Conservation (phyloP, 1,140 invertebrate genomes). For the Philotrypesis tridentata region DNA sequence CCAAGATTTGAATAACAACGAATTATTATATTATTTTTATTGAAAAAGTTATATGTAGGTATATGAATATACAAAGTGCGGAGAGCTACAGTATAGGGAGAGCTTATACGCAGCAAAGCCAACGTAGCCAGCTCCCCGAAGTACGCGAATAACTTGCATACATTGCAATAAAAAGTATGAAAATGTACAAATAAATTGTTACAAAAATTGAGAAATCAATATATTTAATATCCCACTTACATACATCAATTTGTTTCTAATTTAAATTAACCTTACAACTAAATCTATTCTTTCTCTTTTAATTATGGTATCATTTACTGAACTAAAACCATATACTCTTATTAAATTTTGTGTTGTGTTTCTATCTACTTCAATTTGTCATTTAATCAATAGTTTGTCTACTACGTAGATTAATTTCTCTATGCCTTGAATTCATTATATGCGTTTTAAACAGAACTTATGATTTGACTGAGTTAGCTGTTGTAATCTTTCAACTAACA, state of each 20-base stretch:
- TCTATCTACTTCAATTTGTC: not conserved
- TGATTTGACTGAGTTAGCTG: not conserved
- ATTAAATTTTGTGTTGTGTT: not conserved
- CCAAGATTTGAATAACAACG: too few species aligned
- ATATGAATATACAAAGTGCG: too few species aligned
- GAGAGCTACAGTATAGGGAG: too few species aligned
- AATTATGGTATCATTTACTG: not conserved
- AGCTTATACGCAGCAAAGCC: too few species aligned
- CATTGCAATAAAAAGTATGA: too few species aligned
- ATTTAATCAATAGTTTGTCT: not conserved
- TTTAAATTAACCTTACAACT: not conserved
- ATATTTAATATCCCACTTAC: not conserved
- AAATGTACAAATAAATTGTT: conserved; percentile 21
- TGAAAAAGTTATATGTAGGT: too few species aligned
- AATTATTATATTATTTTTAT: too few species aligned
- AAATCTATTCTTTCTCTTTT: not conserved
- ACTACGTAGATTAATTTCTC: not conserved
- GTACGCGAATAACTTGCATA: too few species aligned
- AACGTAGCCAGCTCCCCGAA: too few species aligned
- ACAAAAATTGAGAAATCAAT: not conserved
- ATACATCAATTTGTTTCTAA: not conserved
- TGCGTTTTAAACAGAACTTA: conserved; percentile 16
- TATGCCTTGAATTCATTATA: not conserved
- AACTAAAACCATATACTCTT: not conserved
- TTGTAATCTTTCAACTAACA: not conserved